Conservation (phyloP, 2,888 invertebrate species). For the Lymantria dispar region DNA sequence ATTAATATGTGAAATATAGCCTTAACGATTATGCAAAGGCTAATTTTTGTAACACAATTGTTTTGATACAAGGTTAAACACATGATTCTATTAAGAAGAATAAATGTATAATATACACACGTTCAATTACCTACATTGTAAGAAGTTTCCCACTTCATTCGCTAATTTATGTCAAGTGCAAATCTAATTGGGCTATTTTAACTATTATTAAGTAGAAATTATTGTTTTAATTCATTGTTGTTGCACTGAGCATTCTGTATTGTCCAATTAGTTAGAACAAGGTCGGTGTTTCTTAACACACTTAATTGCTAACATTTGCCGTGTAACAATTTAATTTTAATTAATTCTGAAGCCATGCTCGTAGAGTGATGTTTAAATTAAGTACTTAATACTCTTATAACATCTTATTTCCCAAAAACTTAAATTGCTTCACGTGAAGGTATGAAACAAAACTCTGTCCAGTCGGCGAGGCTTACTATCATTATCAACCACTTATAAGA, state of each 20-base stretch:
- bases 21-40: conserved; percentile 26
- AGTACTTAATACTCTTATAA: neutral
- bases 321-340: conserved; percentile 45
- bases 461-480: no score
- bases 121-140: conserved; percentile 48
- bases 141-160: conserved; percentile 61
- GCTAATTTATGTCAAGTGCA: conserved; percentile 72
- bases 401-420: neutral
- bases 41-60: conserved; percentile 41
- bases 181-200: conserved; percentile 51
- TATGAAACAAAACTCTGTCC: no score
- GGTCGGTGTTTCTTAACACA: conserved; percentile 55
- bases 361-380: conserved; percentile 31
- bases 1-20: conserved; percentile 31
- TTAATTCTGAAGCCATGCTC: conserved; percentile 33
- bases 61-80: conserved; percentile 38
- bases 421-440: neutral
- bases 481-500: no score
- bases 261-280: conserved; percentile 60
- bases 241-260: conserved; percentile 43
- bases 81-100: conserved; percentile 33
- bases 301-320: conserved; percentile 47
- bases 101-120: conserved; percentile 32
- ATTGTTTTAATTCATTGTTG: conserved; percentile 53
- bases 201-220: conserved; percentile 56